Conservation (phyloP, 2,797 vertebrate genomes). For the Gambelia wislizenii region DNA sequence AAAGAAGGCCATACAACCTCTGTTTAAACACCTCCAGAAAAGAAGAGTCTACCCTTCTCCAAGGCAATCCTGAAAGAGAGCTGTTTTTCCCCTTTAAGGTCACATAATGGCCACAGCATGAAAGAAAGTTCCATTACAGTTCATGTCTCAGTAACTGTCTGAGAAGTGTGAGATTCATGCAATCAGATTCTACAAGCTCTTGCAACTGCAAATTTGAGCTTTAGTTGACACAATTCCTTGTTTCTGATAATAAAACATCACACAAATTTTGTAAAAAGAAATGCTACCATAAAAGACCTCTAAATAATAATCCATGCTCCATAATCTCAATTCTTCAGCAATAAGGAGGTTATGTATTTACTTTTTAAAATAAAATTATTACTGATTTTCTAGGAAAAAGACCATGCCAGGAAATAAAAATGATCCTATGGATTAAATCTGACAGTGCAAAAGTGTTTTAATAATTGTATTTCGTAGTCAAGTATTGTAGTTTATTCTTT, state of each 20-base stretch:
- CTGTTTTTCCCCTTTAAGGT: background rate
- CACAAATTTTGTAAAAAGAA: background rate
- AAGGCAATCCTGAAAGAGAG: background rate
- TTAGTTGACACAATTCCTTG: background rate
- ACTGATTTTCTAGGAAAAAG: background rate
- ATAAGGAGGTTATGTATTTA: background rate
- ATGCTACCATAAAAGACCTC: background rate
- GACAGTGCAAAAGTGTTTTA: background rate
- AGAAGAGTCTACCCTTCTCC: too few species aligned
- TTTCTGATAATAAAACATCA: background rate
- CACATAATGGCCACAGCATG: background rate
- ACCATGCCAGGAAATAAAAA: background rate
- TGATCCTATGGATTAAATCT: background rate
- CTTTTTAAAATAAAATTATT: background rate
- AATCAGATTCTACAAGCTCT: background rate
- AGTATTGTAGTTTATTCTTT: background rate
- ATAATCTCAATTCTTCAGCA: background rate
- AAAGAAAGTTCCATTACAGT: background rate
- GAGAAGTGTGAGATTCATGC: background rate
- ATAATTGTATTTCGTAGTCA: background rate
- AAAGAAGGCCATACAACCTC: too few species aligned
- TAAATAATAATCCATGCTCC: background rate
- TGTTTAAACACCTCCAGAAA: too few species aligned
- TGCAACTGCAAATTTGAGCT: background rate
- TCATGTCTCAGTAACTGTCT: background rate